phyloP scores from a whole-genome alignment of 2,888 invertebrate species.

The Eilema caniola region DNA sequence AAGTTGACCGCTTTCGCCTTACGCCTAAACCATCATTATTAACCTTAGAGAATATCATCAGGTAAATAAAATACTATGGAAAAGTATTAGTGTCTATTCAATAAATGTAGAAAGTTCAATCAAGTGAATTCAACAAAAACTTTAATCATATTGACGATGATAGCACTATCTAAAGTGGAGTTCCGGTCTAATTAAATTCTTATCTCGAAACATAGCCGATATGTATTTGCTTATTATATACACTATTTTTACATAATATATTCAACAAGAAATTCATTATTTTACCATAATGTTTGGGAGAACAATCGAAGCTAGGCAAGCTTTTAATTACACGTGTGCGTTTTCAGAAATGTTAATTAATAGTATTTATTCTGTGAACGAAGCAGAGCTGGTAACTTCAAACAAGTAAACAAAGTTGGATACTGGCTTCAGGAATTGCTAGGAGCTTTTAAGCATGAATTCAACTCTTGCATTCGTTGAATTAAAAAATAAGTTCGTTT shows the following conservation, averaged over 20 bases:
- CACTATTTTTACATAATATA: slow-evolving; percentile 5
- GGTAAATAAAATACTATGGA: no score
- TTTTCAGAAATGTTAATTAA: slow-evolving; percentile 40
- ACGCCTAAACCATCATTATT: no score
- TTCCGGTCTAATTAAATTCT: no score
- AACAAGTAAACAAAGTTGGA: slow-evolving; percentile 38
- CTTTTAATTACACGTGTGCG: slow-evolving; percentile 29
- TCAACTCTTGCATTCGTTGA: slow-evolving; percentile 23
- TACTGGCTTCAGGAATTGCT: slow-evolving; percentile 27
- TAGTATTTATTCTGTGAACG: slow-evolving; percentile 29
- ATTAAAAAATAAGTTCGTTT: slow-evolving; percentile 19
- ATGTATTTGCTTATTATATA: no score
- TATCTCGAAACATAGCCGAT: no score
- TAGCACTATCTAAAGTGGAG: no score
- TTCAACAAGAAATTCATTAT: slow-evolving; percentile 41
- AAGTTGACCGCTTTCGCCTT: no score
- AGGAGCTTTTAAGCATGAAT: slow-evolving; percentile 35
- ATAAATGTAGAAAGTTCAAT: no score
- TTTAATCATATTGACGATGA: no score
- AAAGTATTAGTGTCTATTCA: no score
- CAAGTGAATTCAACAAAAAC: no score
- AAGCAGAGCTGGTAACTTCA: slow-evolving; percentile 18
- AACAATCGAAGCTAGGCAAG: slow-evolving; percentile 13
- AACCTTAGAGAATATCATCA: no score
- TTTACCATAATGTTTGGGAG: slow-evolving; percentile 24